Evolutionary conservation across 1,140 invertebrate genomes (phyloP).

Genomic region (Oryctes rhinoceros): DNA sequence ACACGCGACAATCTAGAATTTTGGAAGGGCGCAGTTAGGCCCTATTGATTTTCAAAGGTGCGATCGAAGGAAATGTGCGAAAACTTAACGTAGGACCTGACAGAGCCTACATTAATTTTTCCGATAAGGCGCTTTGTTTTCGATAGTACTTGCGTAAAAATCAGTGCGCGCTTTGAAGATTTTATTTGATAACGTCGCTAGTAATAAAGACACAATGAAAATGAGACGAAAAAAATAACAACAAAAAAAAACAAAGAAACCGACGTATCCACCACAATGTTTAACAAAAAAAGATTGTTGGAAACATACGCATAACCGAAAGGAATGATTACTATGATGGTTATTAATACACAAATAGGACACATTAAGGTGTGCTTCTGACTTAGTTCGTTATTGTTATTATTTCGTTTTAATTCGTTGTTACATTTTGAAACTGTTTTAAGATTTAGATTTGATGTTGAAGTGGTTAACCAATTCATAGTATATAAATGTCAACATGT

Average conservation of each 20-base stretch:
- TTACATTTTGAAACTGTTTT: conserved; percentile 22
- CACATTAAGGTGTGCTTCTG: background rate
- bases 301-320: background rate
- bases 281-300: background rate
- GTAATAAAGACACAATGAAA: background rate
- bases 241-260: background rate
- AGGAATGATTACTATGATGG: conserved; percentile 21
- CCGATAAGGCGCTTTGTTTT: background rate
- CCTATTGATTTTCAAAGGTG: conserved; percentile 31
- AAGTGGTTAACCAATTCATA: conserved; percentile 36
- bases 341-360: conserved; percentile 8
- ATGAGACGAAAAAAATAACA: background rate
- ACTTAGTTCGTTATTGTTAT: background rate
- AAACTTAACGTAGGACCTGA: background rate
- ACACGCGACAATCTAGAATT: conserved; percentile 14
- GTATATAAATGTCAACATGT: background rate
- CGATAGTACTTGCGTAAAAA: conserved; percentile 5
- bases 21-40: conserved; percentile 22
- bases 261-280: background rate
- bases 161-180: conserved; percentile 32
- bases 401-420: background rate
- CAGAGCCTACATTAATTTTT: conserved; percentile 11
- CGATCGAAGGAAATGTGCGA: background rate
- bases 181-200: background rate
- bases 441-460: conserved; percentile 29